Conservation (phyloP, 2,888 invertebrate species). For the Chymomyza amoena region DNA sequence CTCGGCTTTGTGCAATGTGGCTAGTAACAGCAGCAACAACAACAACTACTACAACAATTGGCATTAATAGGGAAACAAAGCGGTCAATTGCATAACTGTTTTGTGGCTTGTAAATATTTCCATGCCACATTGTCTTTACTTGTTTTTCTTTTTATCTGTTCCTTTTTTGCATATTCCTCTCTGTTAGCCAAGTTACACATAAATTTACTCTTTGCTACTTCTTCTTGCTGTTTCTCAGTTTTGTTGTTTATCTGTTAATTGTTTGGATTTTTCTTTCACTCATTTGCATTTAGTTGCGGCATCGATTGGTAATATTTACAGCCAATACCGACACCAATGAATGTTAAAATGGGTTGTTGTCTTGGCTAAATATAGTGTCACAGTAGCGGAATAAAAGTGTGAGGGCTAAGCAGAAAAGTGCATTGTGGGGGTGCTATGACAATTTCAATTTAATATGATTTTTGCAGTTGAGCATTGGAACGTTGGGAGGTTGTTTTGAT, state of each 20-base stretch:
- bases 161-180: conserved; percentile 34
- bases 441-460: no score
- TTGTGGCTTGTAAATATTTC: conserved; percentile 51
- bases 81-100: conserved; percentile 57
- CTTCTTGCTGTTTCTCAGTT: conserved; percentile 3
- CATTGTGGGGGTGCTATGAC: no score
- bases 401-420: no score
- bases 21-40: conserved; percentile 1
- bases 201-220: conserved; percentile 41
- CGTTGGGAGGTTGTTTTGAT: no score
- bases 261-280: conserved; percentile 60
- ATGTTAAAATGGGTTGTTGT: background rate
- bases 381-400: no score
- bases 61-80: conserved; percentile 19
- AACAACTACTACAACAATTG: conserved; percentile 43
- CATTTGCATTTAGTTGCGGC: conserved; percentile 65
- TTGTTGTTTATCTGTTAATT: conserved; percentile 45
- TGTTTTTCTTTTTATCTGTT: conserved; percentile 16
- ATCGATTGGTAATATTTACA: conserved; percentile 63
- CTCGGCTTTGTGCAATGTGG: conserved; percentile 61
- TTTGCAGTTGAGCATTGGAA: no score
- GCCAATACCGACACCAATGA: conserved; percentile 19
- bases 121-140: conserved; percentile 24
- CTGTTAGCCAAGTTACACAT: conserved; percentile 57
- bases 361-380: background rate